Percentiles rank a stretch among this genome's conserved stretches.
These are phyloP conservation scores for Pangasius krempfi DNA, from an alignment of 2,797 vertebrate genomes.

Conservation along the genomic window DNA sequence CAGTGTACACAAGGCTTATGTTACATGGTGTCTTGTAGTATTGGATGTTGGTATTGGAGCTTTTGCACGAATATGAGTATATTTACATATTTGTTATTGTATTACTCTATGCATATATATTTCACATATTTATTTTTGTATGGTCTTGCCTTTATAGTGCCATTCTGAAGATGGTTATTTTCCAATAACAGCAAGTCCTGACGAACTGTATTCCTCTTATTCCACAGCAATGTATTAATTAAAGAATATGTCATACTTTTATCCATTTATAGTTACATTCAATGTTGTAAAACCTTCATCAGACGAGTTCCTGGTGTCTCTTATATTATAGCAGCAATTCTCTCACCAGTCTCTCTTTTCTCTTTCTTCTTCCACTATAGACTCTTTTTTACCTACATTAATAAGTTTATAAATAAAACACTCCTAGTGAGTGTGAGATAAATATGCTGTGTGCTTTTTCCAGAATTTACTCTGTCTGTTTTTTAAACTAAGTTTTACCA, in stretches of 20 bases:
- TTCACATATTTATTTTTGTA: neutral
- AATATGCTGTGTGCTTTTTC: neutral
- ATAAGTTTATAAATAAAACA: neutral
- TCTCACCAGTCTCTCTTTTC: neutral
- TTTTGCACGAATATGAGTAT: neutral
- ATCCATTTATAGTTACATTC: neutral
- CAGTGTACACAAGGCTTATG: too few relatives aligned
- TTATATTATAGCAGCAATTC: neutral
- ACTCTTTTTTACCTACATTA: neutral
- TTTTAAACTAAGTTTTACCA: neutral
- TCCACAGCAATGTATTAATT: neutral
- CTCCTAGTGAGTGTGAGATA: too few relatives aligned
- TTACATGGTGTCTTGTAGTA: neutral
- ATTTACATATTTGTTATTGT: neutral
- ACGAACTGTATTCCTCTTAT: neutral
- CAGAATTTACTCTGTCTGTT: neutral
- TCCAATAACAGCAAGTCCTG: neutral
- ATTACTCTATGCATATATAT: neutral
- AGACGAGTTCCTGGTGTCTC: neutral
- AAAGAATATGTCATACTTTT: neutral
- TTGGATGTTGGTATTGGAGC: neutral
- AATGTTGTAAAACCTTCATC: neutral
- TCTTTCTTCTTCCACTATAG: neutral
- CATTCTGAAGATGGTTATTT: neutral
- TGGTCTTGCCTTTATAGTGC: too few relatives aligned